phyloP scores from a whole-genome alignment of 2,113 vertebrate genomes.

The Jaculus jaculus region DNA sequence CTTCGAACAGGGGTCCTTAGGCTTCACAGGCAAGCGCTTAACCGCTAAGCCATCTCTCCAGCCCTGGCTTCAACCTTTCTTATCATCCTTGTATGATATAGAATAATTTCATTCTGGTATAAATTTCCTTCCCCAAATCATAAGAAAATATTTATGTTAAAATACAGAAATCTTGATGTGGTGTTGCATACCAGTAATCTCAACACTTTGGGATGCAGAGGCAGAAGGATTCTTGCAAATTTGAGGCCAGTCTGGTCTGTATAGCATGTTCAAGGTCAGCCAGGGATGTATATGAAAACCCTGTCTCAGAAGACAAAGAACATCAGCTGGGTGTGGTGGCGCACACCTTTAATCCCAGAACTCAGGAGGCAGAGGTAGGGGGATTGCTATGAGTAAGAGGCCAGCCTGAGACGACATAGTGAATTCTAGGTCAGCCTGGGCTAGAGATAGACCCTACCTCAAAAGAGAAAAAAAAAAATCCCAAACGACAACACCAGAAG shows the following conservation, averaged over 20 bases:
- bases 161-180: not conserved
- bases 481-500: not conserved
- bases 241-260: not conserved
- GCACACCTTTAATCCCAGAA: not conserved
- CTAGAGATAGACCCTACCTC: not conserved
- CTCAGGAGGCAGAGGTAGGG: not conserved
- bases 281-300: not conserved
- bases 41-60: too few relatives aligned
- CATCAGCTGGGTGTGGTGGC: not conserved
- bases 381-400: not conserved
- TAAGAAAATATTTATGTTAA: not conserved
- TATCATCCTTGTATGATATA: not conserved
- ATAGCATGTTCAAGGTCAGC: not conserved
- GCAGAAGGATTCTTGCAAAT: not conserved
- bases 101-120: not conserved
- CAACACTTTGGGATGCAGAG: not conserved
- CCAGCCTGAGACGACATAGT: not conserved
- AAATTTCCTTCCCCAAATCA: constrained; percentile 15
- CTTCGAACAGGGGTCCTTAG: too few relatives aligned
- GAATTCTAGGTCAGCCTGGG: too few relatives aligned
- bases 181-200: not conserved
- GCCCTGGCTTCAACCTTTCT: not conserved
- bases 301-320: not conserved
- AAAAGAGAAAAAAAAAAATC: not conserved
- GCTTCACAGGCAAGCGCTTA: too few relatives aligned